Evolutionary conservation across 2,888 invertebrate species (phyloP).

Genomic region (Leucophora obtusa): DNA sequence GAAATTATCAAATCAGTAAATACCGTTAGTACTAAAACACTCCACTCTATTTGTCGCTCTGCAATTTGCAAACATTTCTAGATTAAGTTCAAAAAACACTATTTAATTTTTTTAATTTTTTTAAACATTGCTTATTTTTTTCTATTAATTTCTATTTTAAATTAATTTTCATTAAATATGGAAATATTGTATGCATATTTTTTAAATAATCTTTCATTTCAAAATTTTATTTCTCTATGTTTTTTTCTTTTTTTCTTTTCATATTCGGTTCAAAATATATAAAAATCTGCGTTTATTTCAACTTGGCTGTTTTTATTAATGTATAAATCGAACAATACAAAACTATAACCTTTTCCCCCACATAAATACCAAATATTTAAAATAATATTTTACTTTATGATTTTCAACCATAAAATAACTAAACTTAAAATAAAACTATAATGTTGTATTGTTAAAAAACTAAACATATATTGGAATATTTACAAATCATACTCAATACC

Average conservation of each 20-base stretch:
- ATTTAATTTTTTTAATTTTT: slow-evolving; percentile 4
- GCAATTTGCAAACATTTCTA: background rate
- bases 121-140: slow-evolving; percentile 20
- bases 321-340: slow-evolving; percentile 40
- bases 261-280: slow-evolving; percentile 59
- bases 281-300: slow-evolving; percentile 62
- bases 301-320: slow-evolving; percentile 60
- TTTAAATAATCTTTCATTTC: slow-evolving; percentile 60
- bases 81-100: background rate
- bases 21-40: background rate
- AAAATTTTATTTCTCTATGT: slow-evolving; percentile 68
- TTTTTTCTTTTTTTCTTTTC: slow-evolving; percentile 66
- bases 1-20: background rate
- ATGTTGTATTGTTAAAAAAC: slow-evolving; percentile 17
- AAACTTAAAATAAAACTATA: slow-evolving; percentile 38
- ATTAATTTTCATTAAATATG: slow-evolving; percentile 53
- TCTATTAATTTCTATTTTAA: slow-evolving; percentile 41
- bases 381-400: slow-evolving; percentile 60
- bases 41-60: background rate
- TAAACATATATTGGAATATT: slow-evolving; percentile 31
- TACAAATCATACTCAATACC: slow-evolving; percentile 22
- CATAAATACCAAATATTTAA: slow-evolving; percentile 31
- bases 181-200: slow-evolving; percentile 24
- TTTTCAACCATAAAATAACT: slow-evolving; percentile 54
- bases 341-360: slow-evolving; percentile 48